These are phyloP conservation scores for Cetoscarus ocellatus DNA, from an alignment of 2,797 vertebrate genomes.

Conservation along the genomic window DNA sequence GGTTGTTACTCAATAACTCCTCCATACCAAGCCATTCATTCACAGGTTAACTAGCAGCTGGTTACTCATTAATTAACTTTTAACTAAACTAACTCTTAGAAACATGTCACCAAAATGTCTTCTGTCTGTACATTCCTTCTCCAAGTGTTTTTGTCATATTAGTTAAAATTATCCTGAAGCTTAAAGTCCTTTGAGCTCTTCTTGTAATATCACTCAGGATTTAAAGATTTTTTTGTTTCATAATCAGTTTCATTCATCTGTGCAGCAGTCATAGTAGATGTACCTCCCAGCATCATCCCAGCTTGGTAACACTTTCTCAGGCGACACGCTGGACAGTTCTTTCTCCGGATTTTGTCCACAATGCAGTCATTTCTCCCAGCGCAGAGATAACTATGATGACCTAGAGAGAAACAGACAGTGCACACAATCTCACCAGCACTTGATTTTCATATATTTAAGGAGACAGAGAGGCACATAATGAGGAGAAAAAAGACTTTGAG, in stretches of 20 bases:
- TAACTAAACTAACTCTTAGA: too few species aligned
- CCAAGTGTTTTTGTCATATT: too few species aligned
- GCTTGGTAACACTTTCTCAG: constrained; percentile 97
- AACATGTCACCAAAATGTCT: too few species aligned
- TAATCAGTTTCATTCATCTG: not conserved
- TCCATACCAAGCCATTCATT: too few species aligned
- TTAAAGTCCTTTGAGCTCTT: too few species aligned
- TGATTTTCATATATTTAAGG: constrained; percentile 32
- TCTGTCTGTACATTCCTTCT: too few species aligned
- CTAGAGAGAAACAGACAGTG: constrained; percentile 75
- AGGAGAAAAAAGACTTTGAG: constrained; percentile 8
- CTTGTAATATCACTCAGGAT: not conserved
- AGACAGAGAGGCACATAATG: constrained; percentile 29
- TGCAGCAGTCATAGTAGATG: not conserved
- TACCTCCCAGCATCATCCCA: constrained; percentile 99
- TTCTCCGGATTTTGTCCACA: constrained; percentile 98
- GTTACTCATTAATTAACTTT: too few species aligned
- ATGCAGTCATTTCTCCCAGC: constrained; percentile 99
- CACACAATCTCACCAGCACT: constrained; percentile 28
- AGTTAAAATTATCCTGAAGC: too few species aligned
- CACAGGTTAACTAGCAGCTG: too few species aligned
- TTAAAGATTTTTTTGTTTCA: constrained; percentile 1
- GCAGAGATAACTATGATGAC: constrained; percentile 97
- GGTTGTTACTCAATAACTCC: too few species aligned
- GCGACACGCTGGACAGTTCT: constrained; percentile 98